These are phyloP conservation scores for Pseudomyrmex sp. DNA, from an alignment of 1,140 invertebrate species.

Conservation along the genomic window DNA sequence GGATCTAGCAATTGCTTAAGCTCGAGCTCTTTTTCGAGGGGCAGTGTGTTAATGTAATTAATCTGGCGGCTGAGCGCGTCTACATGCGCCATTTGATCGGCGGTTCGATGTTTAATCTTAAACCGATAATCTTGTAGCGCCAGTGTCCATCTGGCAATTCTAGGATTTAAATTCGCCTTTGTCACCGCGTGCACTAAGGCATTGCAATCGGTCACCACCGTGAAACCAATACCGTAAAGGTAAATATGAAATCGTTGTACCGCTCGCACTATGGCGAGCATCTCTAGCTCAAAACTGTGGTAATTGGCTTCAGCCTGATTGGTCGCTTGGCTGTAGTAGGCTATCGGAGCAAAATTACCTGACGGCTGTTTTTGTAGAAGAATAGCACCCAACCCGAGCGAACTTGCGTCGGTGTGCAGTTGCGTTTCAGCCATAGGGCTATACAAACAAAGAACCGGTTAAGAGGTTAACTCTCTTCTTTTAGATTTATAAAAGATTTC, in stretches of 20 bases:
- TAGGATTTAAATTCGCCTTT: background rate
- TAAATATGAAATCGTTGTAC: background rate
- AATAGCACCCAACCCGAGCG: background rate
- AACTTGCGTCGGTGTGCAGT: too few species aligned
- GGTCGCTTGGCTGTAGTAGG: background rate
- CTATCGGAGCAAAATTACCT: fast-evolving
- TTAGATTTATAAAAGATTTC: too few species aligned
- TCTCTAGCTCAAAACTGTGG: background rate
- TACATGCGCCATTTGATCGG: background rate
- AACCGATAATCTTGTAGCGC: background rate
- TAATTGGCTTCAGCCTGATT: background rate
- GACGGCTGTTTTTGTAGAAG: background rate
- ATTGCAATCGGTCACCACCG: background rate
- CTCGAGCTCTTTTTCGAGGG: background rate
- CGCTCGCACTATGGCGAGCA: background rate
- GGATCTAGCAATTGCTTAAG: background rate
- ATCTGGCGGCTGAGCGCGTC: background rate
- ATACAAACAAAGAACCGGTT: too few species aligned
- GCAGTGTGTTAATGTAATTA: fast-evolving
- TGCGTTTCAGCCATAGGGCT: too few species aligned
- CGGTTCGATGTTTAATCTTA: background rate
- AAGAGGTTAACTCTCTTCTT: too few species aligned
- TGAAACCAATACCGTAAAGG: background rate
- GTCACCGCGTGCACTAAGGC: background rate
- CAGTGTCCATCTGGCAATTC: background rate